Evolutionary conservation across 2,888 invertebrate species (phyloP).

Genomic region (Halictus ligatus): DNA sequence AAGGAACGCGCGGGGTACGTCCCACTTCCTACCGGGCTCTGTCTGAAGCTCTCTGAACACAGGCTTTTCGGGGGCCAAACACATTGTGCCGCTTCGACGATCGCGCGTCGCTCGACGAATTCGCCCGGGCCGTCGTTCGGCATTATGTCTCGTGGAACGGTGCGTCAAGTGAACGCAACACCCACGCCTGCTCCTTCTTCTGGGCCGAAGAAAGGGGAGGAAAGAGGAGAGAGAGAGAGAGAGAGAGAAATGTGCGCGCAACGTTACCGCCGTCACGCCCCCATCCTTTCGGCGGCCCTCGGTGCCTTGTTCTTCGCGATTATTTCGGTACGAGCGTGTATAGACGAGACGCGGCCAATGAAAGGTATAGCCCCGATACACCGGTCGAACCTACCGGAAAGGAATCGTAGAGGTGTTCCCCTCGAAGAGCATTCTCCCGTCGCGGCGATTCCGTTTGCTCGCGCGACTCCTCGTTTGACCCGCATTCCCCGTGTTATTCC

Average conservation of each 20-base stretch:
- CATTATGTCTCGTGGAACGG: conserved; percentile 76
- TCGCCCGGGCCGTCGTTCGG: conserved; percentile 79
- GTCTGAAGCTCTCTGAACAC: background rate
- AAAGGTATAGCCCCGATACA: conserved; percentile 41
- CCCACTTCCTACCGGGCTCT: conserved; percentile 50
- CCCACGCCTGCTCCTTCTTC: conserved; percentile 49
- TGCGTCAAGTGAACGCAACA: conserved; percentile 66
- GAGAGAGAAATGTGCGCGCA: conserved; percentile 72
- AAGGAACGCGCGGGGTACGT: conserved; percentile 29
- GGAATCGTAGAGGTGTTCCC: conserved; percentile 39
- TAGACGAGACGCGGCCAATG: conserved; percentile 15
- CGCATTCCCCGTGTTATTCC: conserved; percentile 14
- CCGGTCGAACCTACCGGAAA: conserved; percentile 56
- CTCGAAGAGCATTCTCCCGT: background rate
- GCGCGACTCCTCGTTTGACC: conserved; percentile 30
- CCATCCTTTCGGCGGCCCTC: conserved; percentile 71
- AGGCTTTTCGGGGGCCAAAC: background rate
- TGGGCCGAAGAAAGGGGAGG: conserved; percentile 43
- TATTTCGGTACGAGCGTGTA: conserved; percentile 40
- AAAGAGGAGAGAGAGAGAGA: background rate
- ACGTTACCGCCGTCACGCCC: conserved; percentile 79
- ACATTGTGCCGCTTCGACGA: conserved; percentile 57
- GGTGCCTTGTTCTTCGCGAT: conserved; percentile 51
- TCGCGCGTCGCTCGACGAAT: conserved; percentile 60
- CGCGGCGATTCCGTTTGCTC: conserved; percentile 1